Percentiles rank a stretch among this genome's conserved stretches.
phyloP scores from a whole-genome alignment of 2,888 invertebrate species.

The Argyresthia goedartella region DNA sequence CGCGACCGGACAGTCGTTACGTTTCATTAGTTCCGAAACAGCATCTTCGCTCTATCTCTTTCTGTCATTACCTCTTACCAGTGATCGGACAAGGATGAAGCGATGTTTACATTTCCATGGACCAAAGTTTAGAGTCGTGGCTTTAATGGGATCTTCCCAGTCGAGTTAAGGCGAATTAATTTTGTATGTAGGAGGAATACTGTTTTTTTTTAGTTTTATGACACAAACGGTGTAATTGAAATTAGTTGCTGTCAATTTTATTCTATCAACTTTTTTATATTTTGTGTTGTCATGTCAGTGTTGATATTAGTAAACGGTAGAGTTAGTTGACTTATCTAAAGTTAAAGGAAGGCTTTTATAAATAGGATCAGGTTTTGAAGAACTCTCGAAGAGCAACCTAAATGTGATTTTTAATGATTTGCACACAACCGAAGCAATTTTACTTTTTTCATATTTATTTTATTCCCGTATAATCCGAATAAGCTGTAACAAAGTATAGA shows the following conservation, averaged over 20 bases:
- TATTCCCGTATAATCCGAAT: too few relatives aligned
- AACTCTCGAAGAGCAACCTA: too few relatives aligned
- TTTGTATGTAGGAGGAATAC: conserved; percentile 61
- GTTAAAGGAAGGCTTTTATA: too few relatives aligned
- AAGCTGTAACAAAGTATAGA: too few relatives aligned
- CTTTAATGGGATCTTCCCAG: conserved; percentile 59
- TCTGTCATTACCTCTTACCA: conserved; percentile 17
- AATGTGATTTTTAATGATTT: too few relatives aligned
- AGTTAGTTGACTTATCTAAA: too few relatives aligned
- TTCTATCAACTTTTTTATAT: neutral
- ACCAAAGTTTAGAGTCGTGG: conserved; percentile 52
- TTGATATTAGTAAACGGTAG: too few relatives aligned
- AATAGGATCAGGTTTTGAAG: too few relatives aligned
- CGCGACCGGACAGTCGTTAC: conserved; percentile 59
- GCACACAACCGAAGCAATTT: too few relatives aligned
- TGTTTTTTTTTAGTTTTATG: conserved; percentile 35
- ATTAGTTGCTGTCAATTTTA: neutral
- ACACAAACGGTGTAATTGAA: conserved; percentile 16
- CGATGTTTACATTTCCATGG: conserved; percentile 50
- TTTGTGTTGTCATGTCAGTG: neutral
- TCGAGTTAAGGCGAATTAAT: conserved; percentile 33
- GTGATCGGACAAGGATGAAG: conserved; percentile 33
- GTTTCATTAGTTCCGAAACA: conserved; percentile 58
- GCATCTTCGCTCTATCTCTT: conserved; percentile 44
- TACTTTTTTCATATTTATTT: too few relatives aligned